Evolutionary conservation across 2,797 vertebrate species (phyloP).

Genomic region (Ispidina lecontei): DNA sequence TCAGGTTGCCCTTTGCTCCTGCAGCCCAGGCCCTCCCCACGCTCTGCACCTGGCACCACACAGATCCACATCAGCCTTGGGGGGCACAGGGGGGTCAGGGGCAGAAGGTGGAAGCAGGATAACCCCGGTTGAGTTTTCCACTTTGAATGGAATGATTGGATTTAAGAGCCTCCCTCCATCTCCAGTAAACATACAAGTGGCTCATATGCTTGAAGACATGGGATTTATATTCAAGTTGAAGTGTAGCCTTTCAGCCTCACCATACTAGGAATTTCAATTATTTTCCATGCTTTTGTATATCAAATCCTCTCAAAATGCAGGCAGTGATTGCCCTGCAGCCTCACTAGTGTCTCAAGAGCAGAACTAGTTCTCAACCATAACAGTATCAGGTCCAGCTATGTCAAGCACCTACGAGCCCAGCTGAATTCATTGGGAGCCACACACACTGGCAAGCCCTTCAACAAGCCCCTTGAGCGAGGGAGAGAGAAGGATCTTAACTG

Average conservation of each 20-base stretch:
- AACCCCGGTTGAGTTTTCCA: neutral
- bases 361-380: neutral
- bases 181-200: neutral
- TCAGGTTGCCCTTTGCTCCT: neutral
- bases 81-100: fast-evolving
- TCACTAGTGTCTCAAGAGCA: neutral
- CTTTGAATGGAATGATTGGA: neutral
- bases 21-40: fast-evolving
- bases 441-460: neutral
- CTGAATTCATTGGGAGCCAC: neutral
- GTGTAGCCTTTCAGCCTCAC: neutral
- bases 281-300: neutral
- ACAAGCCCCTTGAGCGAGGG: neutral
- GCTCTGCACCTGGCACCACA: fast-evolving
- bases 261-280: neutral
- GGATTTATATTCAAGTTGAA: neutral
- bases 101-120: neutral
- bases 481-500: neutral
- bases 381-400: neutral
- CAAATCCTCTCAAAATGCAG: neutral
- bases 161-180: neutral
- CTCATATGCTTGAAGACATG: fast-evolving
- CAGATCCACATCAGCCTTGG: neutral
- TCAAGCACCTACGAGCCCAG: neutral
- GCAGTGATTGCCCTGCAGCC: neutral